Percentiles rank a stretch among this genome's conserved stretches.
Conservation (phyloP, 2,888 invertebrate genomes). For the Metalampra italica region DNA sequence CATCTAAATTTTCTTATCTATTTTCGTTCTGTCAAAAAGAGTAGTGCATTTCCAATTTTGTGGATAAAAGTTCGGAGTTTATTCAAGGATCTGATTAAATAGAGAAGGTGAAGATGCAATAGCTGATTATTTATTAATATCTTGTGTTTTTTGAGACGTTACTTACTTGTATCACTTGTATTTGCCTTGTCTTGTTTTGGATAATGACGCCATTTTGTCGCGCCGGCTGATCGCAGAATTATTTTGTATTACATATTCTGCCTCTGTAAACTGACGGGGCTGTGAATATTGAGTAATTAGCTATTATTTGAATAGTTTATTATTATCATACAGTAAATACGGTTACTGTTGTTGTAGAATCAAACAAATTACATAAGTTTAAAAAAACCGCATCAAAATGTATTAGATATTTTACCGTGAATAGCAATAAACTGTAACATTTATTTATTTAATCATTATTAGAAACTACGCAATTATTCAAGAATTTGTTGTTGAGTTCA, state of each 20-base stretch:
- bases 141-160: background rate
- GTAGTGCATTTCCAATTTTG: slow-evolving; percentile 54
- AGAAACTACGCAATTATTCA: too few relatives aligned
- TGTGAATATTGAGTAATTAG: slow-evolving; percentile 7
- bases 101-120: slow-evolving; percentile 46
- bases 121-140: slow-evolving; percentile 7
- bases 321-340: background rate
- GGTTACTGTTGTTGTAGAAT: background rate
- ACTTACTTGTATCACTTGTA: background rate
- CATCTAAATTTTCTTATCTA: slow-evolving; percentile 6
- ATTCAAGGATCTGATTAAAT: slow-evolving; percentile 47
- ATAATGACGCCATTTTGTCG: slow-evolving; percentile 77
- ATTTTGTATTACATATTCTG: slow-evolving; percentile 40
- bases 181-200: slow-evolving; percentile 60
- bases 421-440: too few relatives aligned
- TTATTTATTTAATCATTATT: too few relatives aligned
- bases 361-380: slow-evolving; percentile 9
- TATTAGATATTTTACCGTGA: background rate
- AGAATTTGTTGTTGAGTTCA: too few relatives aligned
- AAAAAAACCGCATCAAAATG: background rate
- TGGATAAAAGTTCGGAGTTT: slow-evolving; percentile 49
- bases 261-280: slow-evolving; percentile 31
- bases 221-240: slow-evolving; percentile 74
- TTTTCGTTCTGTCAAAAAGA: slow-evolving; percentile 69
- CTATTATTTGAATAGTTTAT: slow-evolving; percentile 22